Conservation (phyloP, 2,113 vertebrate genomes). For the Athene cunicularia region DNA sequence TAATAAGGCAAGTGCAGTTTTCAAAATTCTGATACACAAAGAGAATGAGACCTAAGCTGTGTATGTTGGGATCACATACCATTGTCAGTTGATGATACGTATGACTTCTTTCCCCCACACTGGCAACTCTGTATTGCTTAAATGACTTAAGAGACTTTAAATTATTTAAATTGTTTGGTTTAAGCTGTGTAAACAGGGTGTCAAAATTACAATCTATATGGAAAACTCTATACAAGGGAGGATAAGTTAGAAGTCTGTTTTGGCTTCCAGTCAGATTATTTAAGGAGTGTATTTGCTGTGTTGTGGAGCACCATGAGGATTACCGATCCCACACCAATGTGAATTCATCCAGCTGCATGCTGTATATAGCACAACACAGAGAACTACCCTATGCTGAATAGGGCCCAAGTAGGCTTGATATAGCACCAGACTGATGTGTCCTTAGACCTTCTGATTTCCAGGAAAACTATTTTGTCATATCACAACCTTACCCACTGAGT, state of each 20-base stretch:
- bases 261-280: background rate
- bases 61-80: background rate
- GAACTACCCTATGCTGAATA: background rate
- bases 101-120: background rate
- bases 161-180: background rate
- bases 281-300: background rate
- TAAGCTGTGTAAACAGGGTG: background rate
- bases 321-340: background rate
- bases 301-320: background rate
- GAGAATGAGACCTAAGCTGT: background rate
- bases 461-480: background rate
- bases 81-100: no score
- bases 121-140: background rate
- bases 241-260: background rate
- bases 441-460: background rate
- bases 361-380: background rate
- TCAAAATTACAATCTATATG: background rate
- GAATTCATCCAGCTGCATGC: fast-evolving
- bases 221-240: background rate
- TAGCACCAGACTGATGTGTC: background rate
- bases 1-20: background rate
- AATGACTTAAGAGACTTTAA: background rate
- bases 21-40: background rate
- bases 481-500: background rate
- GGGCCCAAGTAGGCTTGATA: background rate